Evolutionary conservation across 1,140 invertebrate genomes (phyloP), one percentile per base, ranked within the genome.

Genomic region (Aphidius ervi): DNA sequence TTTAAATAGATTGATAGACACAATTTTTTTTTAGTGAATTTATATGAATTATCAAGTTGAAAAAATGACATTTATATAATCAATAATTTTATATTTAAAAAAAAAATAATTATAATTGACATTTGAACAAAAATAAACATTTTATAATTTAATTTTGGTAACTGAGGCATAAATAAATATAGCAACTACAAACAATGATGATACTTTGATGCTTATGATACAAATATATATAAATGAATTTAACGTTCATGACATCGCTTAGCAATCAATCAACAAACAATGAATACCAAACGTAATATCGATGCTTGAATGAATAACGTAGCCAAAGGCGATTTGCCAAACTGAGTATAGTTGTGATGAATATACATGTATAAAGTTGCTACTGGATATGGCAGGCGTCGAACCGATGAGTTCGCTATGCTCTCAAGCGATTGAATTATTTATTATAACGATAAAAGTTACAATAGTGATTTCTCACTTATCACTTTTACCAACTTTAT

Each of bases 381-480:
- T 0, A 81, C 80, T 3, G 77, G 88, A 46, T 83, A 87, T 62
- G 87, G 87, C 4, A 61, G 73, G 0, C 80, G 84, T 46, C 77
- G 87, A 63, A 83, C 87, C 0, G 89, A 91, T 73, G 75, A 80
- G 9, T 74, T 87, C 6, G 80, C 86, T 58, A 87, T 88, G 69
- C 59, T 74, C 88, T 0, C 67, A 90, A 41, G 85, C 87, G 2
- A 88, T n/a, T 80, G 84, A 0, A 79, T 90, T n/a, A 83, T 84
- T 45, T 91, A 90, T 71, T 86, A 89, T 69, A 88, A 89, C 47
- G 89, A 92, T 74, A 90, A 92, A 74, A 84, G 92, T 58, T 90
- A 86, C 3, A 91, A 93, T 87, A 75, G 82, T 5, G 84, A 92
- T 73, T 83, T 81, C n/a, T 83, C 70, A 46, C 78, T 88, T 88